Conservation (phyloP, 35 echinoderm and acorn worm species). For the Eucidaris tribuloides region DNA sequence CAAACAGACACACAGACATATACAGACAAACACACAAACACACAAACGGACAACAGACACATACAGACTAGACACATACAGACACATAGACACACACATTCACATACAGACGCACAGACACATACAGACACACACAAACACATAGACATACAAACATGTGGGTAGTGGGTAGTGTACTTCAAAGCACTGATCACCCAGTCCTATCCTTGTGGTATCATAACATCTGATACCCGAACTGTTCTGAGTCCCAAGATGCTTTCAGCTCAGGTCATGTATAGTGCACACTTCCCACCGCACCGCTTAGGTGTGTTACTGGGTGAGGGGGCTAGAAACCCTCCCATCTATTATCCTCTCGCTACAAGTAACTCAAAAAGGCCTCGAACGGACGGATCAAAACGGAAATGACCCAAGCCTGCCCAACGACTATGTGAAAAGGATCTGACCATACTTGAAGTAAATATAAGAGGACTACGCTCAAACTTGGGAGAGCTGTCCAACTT, state of each 20-base stretch:
- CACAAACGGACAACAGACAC: too few relatives aligned
- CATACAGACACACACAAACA: too few relatives aligned
- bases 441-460: constrained; percentile 64
- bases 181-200: constrained; percentile 52
- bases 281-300: neutral
- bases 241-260: constrained; percentile 32
- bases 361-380: constrained; percentile 15
- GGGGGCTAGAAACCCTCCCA: constrained; percentile 37
- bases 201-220: constrained; percentile 11
- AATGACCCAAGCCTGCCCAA: constrained; percentile 13
- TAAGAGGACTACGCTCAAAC: constrained; percentile 53
- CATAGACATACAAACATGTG: too few relatives aligned
- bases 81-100: too few relatives aligned
- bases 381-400: constrained; percentile 52
- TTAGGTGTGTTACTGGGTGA: constrained; percentile 18
- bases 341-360: constrained; percentile 12
- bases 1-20: too few relatives aligned
- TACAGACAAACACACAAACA: too few relatives aligned
- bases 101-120: too few relatives aligned
- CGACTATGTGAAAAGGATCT: constrained; percentile 40
- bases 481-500: constrained; percentile 42
- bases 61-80: too few relatives aligned
- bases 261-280: constrained; percentile 45
- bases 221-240: constrained; percentile 29
- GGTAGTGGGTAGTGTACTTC: too few relatives aligned